Evolutionary conservation across 2,113 vertebrate species (phyloP).

Genomic region (Carassius carassius): DNA sequence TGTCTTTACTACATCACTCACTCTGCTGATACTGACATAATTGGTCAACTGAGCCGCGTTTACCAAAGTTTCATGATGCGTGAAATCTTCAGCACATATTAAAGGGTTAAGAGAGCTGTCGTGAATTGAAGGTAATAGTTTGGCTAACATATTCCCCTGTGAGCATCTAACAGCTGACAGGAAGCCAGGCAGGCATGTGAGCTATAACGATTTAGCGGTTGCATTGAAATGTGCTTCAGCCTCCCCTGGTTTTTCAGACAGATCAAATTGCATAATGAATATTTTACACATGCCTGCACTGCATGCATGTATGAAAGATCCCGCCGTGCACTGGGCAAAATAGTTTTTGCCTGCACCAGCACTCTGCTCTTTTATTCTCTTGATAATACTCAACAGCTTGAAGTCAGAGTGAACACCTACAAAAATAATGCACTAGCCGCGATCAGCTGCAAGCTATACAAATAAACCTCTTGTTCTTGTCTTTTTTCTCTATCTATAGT

Average conservation of each 20-base stretch:
- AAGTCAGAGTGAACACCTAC: conserved; percentile 7
- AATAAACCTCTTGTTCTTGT: conserved; percentile 13
- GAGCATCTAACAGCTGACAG: background rate
- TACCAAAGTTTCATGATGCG: background rate
- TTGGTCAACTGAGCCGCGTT: conserved; percentile 29
- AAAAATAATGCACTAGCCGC: background rate
- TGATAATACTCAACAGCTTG: conserved; percentile 2
- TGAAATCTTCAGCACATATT: background rate
- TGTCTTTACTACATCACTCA: conserved; percentile 30
- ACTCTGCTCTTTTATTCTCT: conserved; percentile 21
- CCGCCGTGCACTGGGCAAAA: conserved; percentile 3
- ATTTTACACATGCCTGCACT: conserved; percentile 60
- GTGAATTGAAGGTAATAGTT: conserved; percentile 13
- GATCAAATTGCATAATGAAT: conserved; percentile 76
- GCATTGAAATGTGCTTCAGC: conserved; percentile 39
- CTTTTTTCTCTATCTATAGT: background rate
- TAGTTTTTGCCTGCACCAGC: conserved; percentile 7
- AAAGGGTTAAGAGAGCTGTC: conserved; percentile 8
- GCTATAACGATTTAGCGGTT: background rate
- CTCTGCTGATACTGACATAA: conserved; percentile 42
- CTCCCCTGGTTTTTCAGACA: conserved; percentile 55
- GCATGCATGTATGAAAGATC: conserved; percentile 23
- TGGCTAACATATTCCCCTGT: background rate
- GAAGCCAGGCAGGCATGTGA: conserved; percentile 39
- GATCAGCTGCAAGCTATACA: background rate